A percentile compares a stretch with the other conserved stretches of the same genome.
These are phyloP conservation scores for Steinernema feltiae DNA, from an alignment of 1,140 invertebrate species.

Conservation along the genomic window DNA sequence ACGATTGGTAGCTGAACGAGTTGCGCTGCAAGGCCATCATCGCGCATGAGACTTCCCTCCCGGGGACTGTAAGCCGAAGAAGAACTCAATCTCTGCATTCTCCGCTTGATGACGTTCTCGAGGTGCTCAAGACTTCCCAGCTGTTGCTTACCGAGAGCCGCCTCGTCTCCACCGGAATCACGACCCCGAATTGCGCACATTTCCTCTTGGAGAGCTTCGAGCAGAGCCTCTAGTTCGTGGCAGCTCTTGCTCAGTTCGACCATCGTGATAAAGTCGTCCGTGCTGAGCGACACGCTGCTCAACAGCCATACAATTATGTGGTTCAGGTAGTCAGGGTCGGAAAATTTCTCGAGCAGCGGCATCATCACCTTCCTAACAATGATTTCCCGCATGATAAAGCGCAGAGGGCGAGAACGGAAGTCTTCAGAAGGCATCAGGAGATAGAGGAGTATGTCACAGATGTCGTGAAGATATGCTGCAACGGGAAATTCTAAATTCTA, in stretches of 20 bases:
- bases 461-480: constrained; percentile 75
- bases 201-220: constrained; percentile 52
- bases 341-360: constrained; percentile 73
- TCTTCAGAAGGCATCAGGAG: constrained; percentile 75
- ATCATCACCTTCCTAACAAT: constrained; percentile 73
- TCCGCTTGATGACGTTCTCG: constrained; percentile 69
- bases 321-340: constrained; percentile 90
- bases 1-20: constrained; percentile 70
- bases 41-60: neutral
- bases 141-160: constrained; percentile 76
- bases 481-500: constrained; percentile 44
- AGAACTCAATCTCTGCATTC: constrained; percentile 63
- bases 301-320: constrained; percentile 82
- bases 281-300: constrained; percentile 57
- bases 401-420: constrained; percentile 72
- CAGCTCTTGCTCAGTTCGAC: constrained; percentile 46
- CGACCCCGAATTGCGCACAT: constrained; percentile 45
- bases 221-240: constrained; percentile 54
- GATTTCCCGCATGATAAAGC: constrained; percentile 68
- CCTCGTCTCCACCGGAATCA: constrained; percentile 44
- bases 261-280: constrained; percentile 52
- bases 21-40: constrained; percentile 62
- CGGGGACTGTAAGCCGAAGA: constrained; percentile 24
- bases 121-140: constrained; percentile 79
- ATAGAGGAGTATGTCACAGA: constrained; percentile 77